A percentile compares a stretch with the other conserved stretches of the same genome.
phyloP scores from a whole-genome alignment of 2,888 invertebrate genomes.

The Allophyes oxyacanthae region DNA sequence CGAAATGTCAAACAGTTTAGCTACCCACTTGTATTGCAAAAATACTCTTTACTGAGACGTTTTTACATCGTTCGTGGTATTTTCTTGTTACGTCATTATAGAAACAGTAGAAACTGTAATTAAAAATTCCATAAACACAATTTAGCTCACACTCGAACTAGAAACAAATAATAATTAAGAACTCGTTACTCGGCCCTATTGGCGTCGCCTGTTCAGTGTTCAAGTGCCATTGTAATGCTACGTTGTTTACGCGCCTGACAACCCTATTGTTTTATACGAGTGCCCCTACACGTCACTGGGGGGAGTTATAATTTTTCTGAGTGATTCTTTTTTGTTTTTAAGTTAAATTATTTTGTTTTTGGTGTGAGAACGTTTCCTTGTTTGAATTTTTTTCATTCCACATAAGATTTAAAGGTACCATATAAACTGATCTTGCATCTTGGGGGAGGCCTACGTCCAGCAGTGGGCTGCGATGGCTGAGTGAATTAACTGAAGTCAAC shows the following conservation, averaged over 20 bases:
- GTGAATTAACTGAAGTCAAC: too few species aligned
- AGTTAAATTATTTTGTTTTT: conserved; percentile 30
- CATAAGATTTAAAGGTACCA: too few species aligned
- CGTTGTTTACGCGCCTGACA: conserved; percentile 73
- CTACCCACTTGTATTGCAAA: too few species aligned
- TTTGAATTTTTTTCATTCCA: too few species aligned
- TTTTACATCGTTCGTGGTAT: not conserved
- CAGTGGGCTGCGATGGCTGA: too few species aligned
- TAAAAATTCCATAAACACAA: conserved; percentile 10
- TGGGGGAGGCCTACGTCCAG: too few species aligned
- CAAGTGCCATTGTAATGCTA: conserved; percentile 70
- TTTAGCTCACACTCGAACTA: conserved; percentile 41
- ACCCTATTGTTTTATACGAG: conserved; percentile 74
- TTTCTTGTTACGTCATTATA: too few species aligned
- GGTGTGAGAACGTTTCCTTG: not conserved
- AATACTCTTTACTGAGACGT: too few species aligned
- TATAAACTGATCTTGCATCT: too few species aligned
- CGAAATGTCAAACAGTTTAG: too few species aligned
- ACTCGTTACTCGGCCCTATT: conserved; percentile 60
- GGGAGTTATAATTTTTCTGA: conserved; percentile 64
- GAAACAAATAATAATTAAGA: conserved; percentile 65
- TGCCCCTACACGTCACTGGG: conserved; percentile 67
- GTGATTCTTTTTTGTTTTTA: conserved; percentile 58
- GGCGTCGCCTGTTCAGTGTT: conserved; percentile 46
- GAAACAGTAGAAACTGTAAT: not conserved